Conservation (phyloP, 2,888 invertebrate species). For the Aspidapion aeneum region DNA sequence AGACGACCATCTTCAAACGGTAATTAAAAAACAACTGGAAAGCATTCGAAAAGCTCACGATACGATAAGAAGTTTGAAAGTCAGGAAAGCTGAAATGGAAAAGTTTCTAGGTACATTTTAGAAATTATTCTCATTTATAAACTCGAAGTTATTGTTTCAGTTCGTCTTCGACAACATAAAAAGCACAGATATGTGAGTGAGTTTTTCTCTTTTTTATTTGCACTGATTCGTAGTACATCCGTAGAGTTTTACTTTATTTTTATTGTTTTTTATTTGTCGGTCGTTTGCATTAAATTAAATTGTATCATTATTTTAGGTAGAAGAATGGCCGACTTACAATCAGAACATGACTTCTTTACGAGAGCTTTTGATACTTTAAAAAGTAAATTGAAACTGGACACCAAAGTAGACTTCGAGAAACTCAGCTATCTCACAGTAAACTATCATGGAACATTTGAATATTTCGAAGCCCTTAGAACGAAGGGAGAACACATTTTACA, state of each 20-base stretch:
- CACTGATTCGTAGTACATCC: no score
- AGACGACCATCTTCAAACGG: slow-evolving; percentile 36
- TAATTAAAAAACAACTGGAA: slow-evolving; percentile 32
- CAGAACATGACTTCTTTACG: slow-evolving; percentile 44
- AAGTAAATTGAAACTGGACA: slow-evolving; percentile 51
- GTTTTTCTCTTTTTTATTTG: no score
- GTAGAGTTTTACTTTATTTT: no score
- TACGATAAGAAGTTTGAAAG: slow-evolving; percentile 34
- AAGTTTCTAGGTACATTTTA: slow-evolving; percentile 22
- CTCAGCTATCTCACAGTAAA: slow-evolving; percentile 59
- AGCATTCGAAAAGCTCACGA: slow-evolving; percentile 32
- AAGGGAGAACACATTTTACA: slow-evolving; percentile 61
- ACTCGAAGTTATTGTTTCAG: no score
- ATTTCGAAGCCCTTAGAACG: slow-evolving; percentile 52
- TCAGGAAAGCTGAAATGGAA: slow-evolving; percentile 28
- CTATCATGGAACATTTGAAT: slow-evolving; percentile 57
- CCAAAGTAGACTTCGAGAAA: slow-evolving; percentile 51
- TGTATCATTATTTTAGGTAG: slow-evolving; percentile 24
- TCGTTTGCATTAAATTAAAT: no score
- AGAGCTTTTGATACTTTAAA: slow-evolving; percentile 47
- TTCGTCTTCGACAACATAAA: no score
- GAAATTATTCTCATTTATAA: no score
- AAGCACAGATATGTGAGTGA: no score
- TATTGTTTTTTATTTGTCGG: no score
- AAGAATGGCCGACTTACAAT: slow-evolving; percentile 32